Conservation (phyloP, 2,797 vertebrate genomes). For the Spondyliosoma cantharus region DNA sequence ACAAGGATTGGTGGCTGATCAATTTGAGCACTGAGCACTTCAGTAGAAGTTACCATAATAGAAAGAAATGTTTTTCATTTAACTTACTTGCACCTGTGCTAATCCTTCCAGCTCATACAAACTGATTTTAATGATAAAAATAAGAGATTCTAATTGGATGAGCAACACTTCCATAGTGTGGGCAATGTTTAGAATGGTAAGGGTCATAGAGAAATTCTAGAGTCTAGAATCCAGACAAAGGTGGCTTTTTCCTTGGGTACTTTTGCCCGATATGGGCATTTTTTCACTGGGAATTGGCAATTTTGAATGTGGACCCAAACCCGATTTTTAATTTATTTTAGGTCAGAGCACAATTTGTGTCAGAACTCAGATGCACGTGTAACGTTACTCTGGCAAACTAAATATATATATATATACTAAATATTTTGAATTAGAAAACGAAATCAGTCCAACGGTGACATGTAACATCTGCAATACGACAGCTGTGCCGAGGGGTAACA, state of each 20-base stretch:
- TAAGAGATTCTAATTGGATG: neutral
- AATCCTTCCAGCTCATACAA: neutral
- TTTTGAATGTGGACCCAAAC: no score
- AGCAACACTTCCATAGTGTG: neutral
- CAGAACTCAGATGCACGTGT: no score
- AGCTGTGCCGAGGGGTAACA: no score
- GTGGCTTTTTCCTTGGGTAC: neutral
- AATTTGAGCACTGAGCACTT: no score
- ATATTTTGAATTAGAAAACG: no score
- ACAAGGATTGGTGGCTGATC: no score
- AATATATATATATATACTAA: no score
- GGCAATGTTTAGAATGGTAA: neutral
- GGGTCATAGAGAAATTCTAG: neutral
- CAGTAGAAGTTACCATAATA: neutral
- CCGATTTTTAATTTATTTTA: no score
- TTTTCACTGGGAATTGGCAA: neutral
- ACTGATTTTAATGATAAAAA: neutral
- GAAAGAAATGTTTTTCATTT: neutral
- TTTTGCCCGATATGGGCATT: neutral
- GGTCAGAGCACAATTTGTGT: no score
- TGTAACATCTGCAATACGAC: no score
- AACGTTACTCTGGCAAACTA: no score
- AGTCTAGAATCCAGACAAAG: neutral
- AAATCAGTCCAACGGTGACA: no score
- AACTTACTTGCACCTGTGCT: neutral